phyloP scores from a whole-genome alignment of 2,888 invertebrate genomes.

The Aspidiotus destructor region DNA sequence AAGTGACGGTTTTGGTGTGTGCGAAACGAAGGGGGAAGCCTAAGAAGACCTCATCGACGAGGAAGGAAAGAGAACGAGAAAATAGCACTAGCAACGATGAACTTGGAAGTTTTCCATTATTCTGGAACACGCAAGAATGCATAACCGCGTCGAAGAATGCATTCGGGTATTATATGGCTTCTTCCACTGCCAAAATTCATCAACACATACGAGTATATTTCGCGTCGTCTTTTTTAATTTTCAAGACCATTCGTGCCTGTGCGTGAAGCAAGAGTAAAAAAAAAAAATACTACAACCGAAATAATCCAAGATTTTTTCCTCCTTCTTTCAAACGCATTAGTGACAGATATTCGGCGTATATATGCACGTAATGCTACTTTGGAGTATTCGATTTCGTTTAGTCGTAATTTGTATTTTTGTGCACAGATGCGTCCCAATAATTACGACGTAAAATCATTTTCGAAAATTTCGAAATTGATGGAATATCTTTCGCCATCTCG shows the following conservation, averaged over 20 bases:
- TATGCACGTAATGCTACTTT: too few relatives aligned
- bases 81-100: slow-evolving; percentile 21
- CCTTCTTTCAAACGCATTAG: too few relatives aligned
- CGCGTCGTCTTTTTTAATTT: slow-evolving; percentile 3
- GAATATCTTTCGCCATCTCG: too few relatives aligned
- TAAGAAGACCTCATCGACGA: background rate
- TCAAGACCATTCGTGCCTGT: background rate
- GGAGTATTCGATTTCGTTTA: too few relatives aligned
- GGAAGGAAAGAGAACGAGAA: slow-evolving; percentile 9
- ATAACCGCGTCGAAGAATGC: slow-evolving; percentile 8
- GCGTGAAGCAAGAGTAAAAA: too few relatives aligned
- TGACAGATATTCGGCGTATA: too few relatives aligned
- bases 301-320: too few relatives aligned
- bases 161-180: slow-evolving; percentile 8
- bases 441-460: too few relatives aligned
- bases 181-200: slow-evolving; percentile 26
- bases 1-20: background rate
- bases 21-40: background rate
- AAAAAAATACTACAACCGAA: too few relatives aligned
- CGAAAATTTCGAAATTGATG: too few relatives aligned
- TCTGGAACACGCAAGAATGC: slow-evolving; percentile 19
- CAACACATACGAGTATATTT: slow-evolving; percentile 15
- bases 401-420: too few relatives aligned
- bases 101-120: slow-evolving; percentile 28
- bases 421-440: too few relatives aligned